A percentile compares a stretch with the other conserved stretches of the same genome.
These are phyloP conservation scores for Orthosia gothica DNA, from an alignment of 2,888 invertebrate species.

Conservation along the genomic window DNA sequence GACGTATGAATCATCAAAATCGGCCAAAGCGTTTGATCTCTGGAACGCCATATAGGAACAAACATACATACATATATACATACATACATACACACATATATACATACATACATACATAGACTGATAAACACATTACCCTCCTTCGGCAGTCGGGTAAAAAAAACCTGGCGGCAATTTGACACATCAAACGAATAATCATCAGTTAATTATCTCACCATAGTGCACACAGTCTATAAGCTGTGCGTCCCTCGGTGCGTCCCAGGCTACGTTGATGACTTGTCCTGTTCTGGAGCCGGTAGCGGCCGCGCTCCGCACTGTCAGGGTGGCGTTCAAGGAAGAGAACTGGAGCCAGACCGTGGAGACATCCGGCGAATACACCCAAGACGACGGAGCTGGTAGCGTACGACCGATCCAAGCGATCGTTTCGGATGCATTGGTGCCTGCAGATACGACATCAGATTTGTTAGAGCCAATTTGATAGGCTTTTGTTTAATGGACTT, in stretches of 20 bases:
- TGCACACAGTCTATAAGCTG: slow-evolving; percentile 35
- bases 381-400: background rate
- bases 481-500: background rate
- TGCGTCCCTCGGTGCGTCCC: slow-evolving; percentile 22
- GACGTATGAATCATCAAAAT: too few species aligned
- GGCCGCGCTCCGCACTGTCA: slow-evolving; percentile 9
- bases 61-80: too few species aligned
- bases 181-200: background rate
- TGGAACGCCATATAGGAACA: too few species aligned
- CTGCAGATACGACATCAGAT: background rate
- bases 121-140: too few species aligned
- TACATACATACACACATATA: too few species aligned
- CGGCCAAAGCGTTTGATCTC: too few species aligned
- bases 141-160: too few species aligned
- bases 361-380: background rate
- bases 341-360: slow-evolving; percentile 6
- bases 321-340: background rate
- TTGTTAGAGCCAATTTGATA: background rate
- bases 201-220: slow-evolving; percentile 38
- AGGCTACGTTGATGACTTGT: slow-evolving; percentile 29
- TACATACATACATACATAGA: too few species aligned
- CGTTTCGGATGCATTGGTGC: slow-evolving; percentile 25
- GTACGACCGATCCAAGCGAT: slow-evolving; percentile 34
- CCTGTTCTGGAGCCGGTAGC: slow-evolving; percentile 21
- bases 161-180: background rate